Evolutionary conservation across 2,113 vertebrate genomes (phyloP).

Genomic region (Cairina moschata): DNA sequence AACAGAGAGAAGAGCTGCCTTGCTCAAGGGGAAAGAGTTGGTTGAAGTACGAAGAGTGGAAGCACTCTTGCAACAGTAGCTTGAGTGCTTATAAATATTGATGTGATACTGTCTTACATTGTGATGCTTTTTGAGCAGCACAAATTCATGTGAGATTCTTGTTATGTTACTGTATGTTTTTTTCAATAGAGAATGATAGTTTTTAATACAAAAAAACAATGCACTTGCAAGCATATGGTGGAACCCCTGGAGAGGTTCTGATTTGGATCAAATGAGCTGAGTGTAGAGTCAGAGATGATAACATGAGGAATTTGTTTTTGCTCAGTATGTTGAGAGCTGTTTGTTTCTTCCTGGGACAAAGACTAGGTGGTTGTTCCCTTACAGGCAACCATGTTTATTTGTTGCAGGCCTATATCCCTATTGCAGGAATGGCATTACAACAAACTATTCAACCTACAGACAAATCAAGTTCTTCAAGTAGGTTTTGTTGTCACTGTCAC

Average conservation of each 20-base stretch:
- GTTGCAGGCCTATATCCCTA: not conserved
- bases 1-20: not conserved
- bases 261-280: constrained; percentile 35
- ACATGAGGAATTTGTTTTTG: not conserved
- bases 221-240: not conserved
- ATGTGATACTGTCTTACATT: not conserved
- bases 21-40: not conserved
- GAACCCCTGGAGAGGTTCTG: constrained; percentile 18
- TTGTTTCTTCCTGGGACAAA: constrained; percentile 13
- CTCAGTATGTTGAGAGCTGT: not conserved
- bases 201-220: not conserved
- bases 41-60: not conserved
- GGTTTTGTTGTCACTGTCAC: not conserved
- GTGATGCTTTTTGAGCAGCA: not conserved
- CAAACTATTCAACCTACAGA: not conserved
- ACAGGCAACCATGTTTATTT: not conserved
- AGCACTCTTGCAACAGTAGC: not conserved
- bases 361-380: not conserved
- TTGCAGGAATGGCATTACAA: not conserved
- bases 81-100: constrained; percentile 37
- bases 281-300: not conserved
- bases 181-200: constrained; percentile 10
- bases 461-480: not conserved
- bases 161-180: not conserved
- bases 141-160: not conserved